Evolutionary conservation across 2,888 invertebrate genomes (phyloP).

Genomic region (Nasonovia ribisnigri): DNA sequence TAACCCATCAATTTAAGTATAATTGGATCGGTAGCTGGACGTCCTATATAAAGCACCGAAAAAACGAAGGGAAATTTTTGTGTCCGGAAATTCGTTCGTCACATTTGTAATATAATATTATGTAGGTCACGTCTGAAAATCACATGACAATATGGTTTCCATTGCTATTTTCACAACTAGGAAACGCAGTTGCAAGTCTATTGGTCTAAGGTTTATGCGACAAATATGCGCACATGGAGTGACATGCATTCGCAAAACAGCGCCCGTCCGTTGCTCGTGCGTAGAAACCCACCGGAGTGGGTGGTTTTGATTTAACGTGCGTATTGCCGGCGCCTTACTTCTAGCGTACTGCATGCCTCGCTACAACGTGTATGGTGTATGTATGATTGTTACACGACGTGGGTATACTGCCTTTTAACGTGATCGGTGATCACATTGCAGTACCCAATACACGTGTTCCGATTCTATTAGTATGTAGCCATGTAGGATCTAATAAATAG

Average conservation of each 20-base stretch:
- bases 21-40: too few relatives aligned
- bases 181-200: not conserved
- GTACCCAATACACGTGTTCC: not conserved
- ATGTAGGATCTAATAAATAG: not conserved
- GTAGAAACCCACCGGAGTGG: not conserved
- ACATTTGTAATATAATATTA: too few relatives aligned
- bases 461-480: not conserved
- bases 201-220: too few relatives aligned
- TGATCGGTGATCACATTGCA: not conserved
- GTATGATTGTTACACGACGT: not conserved
- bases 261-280: not conserved
- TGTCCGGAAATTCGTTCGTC: too few relatives aligned
- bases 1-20: not conserved
- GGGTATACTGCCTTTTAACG: not conserved
- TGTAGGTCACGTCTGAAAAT: not conserved
- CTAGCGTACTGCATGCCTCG: too few relatives aligned
- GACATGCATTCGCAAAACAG: not conserved
- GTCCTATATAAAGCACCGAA: not conserved
- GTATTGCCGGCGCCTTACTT: too few relatives aligned
- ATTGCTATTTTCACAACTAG: not conserved
- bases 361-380: not conserved
- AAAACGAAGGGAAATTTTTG: not conserved
- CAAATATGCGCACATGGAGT: accelerated
- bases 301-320: too few relatives aligned
- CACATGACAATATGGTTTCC: not conserved